Base-by-base conservation (phyloP, 2,888 invertebrate genomes). In the Parasteatoda lunata region DNA sequence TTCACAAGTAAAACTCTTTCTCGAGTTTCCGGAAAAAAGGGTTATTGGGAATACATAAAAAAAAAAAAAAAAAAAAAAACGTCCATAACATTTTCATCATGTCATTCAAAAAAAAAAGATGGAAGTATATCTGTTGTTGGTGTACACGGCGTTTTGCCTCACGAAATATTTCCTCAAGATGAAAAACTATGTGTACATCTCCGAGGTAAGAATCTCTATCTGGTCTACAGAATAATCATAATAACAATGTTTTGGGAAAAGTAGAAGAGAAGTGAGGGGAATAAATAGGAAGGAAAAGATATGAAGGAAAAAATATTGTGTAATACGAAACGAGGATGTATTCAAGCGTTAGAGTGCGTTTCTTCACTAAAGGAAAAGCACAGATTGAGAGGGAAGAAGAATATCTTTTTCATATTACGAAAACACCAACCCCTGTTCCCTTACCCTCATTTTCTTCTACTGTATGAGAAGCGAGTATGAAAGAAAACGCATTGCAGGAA, bases 351-450 rank as follows among this genome's bases (percentile, higher is more conserved):
- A n/a, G 59, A 59, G 59, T 59, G 59, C n/a, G 59, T n/a, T 59
- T 59, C 59, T 59, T 59, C 8, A 59, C 59, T 59, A 4, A n/a
- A 59, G 59, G 11, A 59, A 59, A 13, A 59, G 59, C 59, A 59
- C n/a, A 59, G 59, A 59, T 59, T 59, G 59, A 8, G 59, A 59
- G 51, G 68, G 65, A 81, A 52, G 49, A 68, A 47, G 70, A 64
- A 73, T 81, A 81, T 81, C 73, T 81, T 73, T 81, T 81, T 81
- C 66, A 65, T 73, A 73, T 81, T 81, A 73, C 52, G 15, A 65
- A 68, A 73, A 73, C 71, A 79, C 30, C 71, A 79, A 68, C 72
- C 65, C 30, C 52, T 80, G 9, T 68, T 77, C 51, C 77, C n/a
- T n/a, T 59, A 59, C 59, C 15, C 64, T 48, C 51, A 15, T 49